Percentiles rank a stretch among this genome's conserved stretches.
These are phyloP conservation scores for Penaeus indicus DNA, from an alignment of 1,140 invertebrate genomes.

Conservation along the genomic window DNA sequence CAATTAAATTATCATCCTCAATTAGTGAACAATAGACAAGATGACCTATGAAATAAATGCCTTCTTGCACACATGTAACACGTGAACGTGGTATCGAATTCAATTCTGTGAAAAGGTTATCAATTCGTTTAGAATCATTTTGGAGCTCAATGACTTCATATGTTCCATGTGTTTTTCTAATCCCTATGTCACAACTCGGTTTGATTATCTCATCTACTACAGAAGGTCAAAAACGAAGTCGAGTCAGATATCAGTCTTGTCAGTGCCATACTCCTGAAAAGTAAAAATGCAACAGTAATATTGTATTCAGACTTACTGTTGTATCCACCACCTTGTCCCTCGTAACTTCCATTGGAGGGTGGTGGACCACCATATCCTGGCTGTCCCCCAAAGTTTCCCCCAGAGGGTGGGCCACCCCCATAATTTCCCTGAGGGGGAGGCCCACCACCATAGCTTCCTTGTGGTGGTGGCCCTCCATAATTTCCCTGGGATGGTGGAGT, in stretches of 20 bases:
- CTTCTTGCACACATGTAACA: constrained; percentile 51
- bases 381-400: constrained; percentile 53
- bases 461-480: constrained; percentile 63
- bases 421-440: constrained; percentile 54
- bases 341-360: constrained; percentile 61
- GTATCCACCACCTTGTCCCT: constrained; percentile 62
- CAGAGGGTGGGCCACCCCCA: constrained; percentile 52
- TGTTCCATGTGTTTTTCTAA: constrained; percentile 54
- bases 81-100: constrained; percentile 17
- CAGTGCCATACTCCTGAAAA: constrained; percentile 60
- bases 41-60: constrained; percentile 36
- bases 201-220: constrained; percentile 29
- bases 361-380: constrained; percentile 59
- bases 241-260: constrained; percentile 57
- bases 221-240: constrained; percentile 35
- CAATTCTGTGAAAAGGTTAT: neutral
- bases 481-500: constrained; percentile 52
- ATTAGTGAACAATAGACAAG: constrained; percentile 42
- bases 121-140: neutral
- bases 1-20: neutral
- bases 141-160: constrained; percentile 35
- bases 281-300: constrained; percentile 22
- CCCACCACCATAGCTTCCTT: constrained; percentile 60
- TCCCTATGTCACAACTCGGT: constrained; percentile 24
- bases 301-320: constrained; percentile 61